Conservation (phyloP, 64 coral and sea anemone genomes). For the Montipora sp. region DNA sequence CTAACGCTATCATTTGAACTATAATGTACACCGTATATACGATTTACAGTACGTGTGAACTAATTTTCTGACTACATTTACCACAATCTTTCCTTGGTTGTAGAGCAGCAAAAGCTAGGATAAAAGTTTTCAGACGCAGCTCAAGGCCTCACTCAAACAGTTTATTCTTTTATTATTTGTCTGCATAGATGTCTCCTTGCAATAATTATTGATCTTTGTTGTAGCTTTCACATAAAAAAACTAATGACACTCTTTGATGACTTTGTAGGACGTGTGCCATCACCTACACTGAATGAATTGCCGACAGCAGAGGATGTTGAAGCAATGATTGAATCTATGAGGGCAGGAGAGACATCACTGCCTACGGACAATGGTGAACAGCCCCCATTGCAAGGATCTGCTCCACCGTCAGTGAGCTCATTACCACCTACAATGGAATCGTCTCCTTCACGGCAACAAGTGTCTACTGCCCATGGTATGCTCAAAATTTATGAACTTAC, state of each 20-base stretch:
- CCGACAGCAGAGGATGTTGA: constrained; percentile 98
- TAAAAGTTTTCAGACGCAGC: too few species aligned
- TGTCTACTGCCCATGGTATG: constrained; percentile 34
- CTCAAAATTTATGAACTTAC: not conserved
- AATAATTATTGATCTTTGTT: too few species aligned
- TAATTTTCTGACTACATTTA: too few species aligned
- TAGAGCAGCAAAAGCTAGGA: too few species aligned
- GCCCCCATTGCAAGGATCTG: not conserved
- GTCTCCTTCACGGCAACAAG: constrained; percentile 27
- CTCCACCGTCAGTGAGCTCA: not conserved
- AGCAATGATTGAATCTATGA: constrained; percentile 92
- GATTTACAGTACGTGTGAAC: too few species aligned
- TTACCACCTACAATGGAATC: constrained; percentile 12
- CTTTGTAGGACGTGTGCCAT: constrained; percentile 79
- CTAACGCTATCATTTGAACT: too few species aligned
- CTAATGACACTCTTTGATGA: not conserved
- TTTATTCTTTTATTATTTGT: too few species aligned
- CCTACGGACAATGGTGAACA: constrained; percentile 34
- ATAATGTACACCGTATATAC: too few species aligned
- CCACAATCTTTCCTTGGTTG: too few species aligned
- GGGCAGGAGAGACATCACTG: constrained; percentile 40
- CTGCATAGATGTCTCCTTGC: too few species aligned
- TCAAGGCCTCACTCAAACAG: too few species aligned
- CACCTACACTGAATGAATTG: constrained; percentile 91
- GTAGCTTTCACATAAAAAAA: not conserved